Base-by-base conservation (phyloP, 2,797 vertebrate species). In the Lepilemur septentrionalis region DNA sequence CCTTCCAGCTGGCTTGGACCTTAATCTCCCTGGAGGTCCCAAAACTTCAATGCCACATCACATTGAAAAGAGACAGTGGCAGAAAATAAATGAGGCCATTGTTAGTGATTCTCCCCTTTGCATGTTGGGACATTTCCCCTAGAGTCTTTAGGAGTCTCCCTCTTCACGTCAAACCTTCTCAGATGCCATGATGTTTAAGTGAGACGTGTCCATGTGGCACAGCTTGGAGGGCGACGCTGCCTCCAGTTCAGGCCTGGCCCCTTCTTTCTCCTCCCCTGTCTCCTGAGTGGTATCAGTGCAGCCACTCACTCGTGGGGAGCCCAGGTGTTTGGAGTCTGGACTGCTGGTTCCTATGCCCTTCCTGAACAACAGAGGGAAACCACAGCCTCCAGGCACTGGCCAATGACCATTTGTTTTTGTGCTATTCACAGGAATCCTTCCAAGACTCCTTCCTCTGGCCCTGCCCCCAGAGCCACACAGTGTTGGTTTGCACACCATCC, bases 11-110 rank as follows among this genome's bases (percentile, higher is more conserved):
- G 65, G 10, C 91, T 20, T 8, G 20, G 80, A 61, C 50, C 52
- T 80, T 61, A 13, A 35, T 52, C 46, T 80, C 22, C 69, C 63
- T 43, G 12, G 22, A 65, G n/a, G 46, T 67, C 83, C 80, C 52
- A 12, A 78, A 61, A 65, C 48, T 55, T 83, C 0, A 46, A 11
- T 59, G 73, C 32, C 48, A 5, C 41, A 30, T 55, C 23, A 15
- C 78, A 23, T 28, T 69, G 65, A 50, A 46, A 70, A 35, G 41
- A 79, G 73, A 32, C 2, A 23, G 69, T 43, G 41, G 30, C 28
- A 63, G 84, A 78, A 91, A 90, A 46, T 23, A 70, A 89, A 52
- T 3, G 23, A 93, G 50, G 55, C 22, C 50, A 48, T 72, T 85
- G 63, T 11, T 52, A 15, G 46, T 70, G 9, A 4, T 38, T 32